These are phyloP conservation scores for Chironomus tentans DNA, from an alignment of 2,888 invertebrate species.

Conservation along the genomic window DNA sequence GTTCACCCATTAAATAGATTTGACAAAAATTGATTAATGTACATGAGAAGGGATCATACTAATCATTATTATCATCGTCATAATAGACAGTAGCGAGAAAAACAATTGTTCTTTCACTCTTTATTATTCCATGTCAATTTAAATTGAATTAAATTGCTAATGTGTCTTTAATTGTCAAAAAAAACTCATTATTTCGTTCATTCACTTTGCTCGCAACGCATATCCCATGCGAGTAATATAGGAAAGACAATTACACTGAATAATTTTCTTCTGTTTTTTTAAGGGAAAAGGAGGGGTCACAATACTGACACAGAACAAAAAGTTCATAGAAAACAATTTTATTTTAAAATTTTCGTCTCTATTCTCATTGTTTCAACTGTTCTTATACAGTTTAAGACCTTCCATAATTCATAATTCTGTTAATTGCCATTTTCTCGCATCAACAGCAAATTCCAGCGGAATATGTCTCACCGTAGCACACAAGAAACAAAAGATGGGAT, in stretches of 20 bases:
- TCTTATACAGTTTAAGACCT: conserved; percentile 16
- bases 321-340: background rate
- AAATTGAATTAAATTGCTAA: conserved; percentile 26
- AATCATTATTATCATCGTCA: background rate
- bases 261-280: too few species aligned
- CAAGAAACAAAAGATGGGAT: background rate
- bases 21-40: background rate
- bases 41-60: too few species aligned
- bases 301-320: background rate
- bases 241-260: background rate
- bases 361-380: background rate
- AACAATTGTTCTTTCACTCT: background rate
- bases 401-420: conserved; percentile 13
- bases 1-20: background rate
- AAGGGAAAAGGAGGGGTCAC: background rate
- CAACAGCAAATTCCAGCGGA: background rate
- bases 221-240: background rate
- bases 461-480: background rate
- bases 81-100: background rate
- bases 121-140: background rate
- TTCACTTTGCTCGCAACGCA: background rate
- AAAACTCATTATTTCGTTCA: conserved; percentile 5
- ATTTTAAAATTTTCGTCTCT: background rate
- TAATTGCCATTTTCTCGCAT: conserved; percentile 20
- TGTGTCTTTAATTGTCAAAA: conserved; percentile 20